Evolutionary conservation across 2,888 invertebrate species (phyloP), one percentile per base, ranked within the genome.

Genomic region (Subacronicta megacephala): DNA sequence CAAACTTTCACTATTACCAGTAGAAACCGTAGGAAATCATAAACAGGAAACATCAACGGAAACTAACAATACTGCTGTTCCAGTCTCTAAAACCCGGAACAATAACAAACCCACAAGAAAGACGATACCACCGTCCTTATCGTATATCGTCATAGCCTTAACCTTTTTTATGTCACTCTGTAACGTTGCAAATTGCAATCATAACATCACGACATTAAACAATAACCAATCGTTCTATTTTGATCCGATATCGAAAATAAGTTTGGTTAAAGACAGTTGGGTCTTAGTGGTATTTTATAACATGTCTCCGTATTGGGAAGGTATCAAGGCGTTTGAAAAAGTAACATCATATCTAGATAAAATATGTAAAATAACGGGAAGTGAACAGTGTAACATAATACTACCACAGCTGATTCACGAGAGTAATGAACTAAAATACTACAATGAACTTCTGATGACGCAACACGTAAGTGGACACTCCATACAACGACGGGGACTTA

Each of bases 191-290:
- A 10, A 41, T 7, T 9, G 26, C 5, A 41, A 0, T 1, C n/a
- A 26, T 7, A 40, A 46, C 16, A 17, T 23, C 7, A n/a, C n/a
- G 1, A 1, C 7, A 4, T 4, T 36, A 0, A 31, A 31, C 7
- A 23, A 15, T 1, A 36, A 18, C 7, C 37, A 50, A 17, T 44
- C n/a, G 1, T n/a, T 50, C 1, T 56, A 56, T 23, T 56, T 57
- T n/a, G 56, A 51, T 15, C 20, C 16, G 0, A 35, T 51, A 3
- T 20, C 35, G 0, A 26, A 36, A 15, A 36, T 57, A 7, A 26
- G 29, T 1, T n/a, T 57, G 0, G 4, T 51, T 7, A 38, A 23
- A n/a, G 40, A 50, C 3, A 40, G 13, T n/a, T 61, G 60, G 55
- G 7, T 0, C 0, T 12, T 61, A 12, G 35, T 56, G 0, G 15